Base-by-base conservation (phyloP, 2,797 vertebrate genomes). In the Melanotaenia boesemani region DNA sequence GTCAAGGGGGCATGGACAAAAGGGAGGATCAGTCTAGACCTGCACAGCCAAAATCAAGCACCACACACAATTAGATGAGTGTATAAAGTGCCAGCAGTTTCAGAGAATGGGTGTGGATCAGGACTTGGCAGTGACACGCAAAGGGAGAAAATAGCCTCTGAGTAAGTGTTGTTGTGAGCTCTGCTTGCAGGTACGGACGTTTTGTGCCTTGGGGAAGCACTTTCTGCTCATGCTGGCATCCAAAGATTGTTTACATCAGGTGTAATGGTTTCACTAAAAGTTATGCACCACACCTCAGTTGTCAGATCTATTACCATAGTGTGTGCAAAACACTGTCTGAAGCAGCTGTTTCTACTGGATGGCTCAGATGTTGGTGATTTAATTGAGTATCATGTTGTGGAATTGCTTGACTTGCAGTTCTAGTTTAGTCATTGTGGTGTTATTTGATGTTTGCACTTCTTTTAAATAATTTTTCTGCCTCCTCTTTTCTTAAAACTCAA, bases 11-110 rank as follows among this genome's bases (percentile, higher is more conserved):
- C 37, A 63, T 28, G 8, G 58, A 86, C 67, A 80, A 72, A 82
- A 78, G 50, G 6, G 32, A 72, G 48, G 78, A 89, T 87, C 20
- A 39, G 90, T 79, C 76, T 75, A 79, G 86, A 90, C 92, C 64
- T 90, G 90, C 67, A 74, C 60, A 70, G 68, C 63, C 56, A 70
- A 80, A 80, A 80, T 84, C 76, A 69, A 74, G 77, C 73, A 91
- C 89, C 81, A 83, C 67, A 83, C 67, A 75, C 86, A 90, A 91
- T 93, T 90, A 91, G 71, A 82, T 50, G 83, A 86, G 76, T 65
- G 67, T 81, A 74, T 90, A 58, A 30, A 34, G 63, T 70, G 59
- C 54, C 79, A 75, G 82, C 57, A 75, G 69, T 74, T 68, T 62
- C 1, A 0, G 74, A 67, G 72, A 85, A 71, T 15, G 50, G 91